A percentile compares a stretch with the other conserved stretches of the same genome.
Conservation (phyloP, 2,888 invertebrate species). For the Oasisia sp. region DNA sequence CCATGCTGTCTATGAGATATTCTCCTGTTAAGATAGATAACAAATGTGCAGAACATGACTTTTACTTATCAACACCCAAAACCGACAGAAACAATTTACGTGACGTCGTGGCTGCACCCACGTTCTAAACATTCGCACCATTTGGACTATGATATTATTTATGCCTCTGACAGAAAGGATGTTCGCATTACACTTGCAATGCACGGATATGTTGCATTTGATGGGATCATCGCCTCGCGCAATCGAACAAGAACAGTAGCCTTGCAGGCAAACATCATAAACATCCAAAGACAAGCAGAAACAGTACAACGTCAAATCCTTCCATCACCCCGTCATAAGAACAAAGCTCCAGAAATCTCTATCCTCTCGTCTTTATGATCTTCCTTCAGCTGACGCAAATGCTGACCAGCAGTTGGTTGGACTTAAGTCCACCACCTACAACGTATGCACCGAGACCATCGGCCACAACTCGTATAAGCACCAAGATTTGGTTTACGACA, state of each 20-base stretch:
- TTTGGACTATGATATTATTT: background rate
- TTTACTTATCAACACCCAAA: conserved; percentile 26
- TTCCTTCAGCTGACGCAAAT: background rate
- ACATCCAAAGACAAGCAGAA: background rate
- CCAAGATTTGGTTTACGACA: too few species aligned
- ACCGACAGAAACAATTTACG: background rate
- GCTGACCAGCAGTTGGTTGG: background rate
- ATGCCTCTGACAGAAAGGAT: background rate
- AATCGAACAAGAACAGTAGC: too few species aligned
- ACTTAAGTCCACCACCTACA: background rate
- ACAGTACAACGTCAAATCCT: background rate
- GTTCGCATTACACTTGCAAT: background rate
- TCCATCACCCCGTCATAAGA: background rate
- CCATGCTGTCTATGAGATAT: too few species aligned
- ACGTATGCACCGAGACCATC: background rate
- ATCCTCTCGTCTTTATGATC: background rate
- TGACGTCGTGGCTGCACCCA: conserved; percentile 23
- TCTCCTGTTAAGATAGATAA: background rate
- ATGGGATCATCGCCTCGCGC: background rate
- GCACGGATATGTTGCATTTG: background rate
- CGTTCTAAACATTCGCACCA: conserved; percentile 14
- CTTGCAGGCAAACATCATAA: background rate
- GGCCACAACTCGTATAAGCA: background rate
- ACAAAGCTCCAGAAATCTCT: background rate
- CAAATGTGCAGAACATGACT: conserved; percentile 24